Conservation (phyloP, 2,797 vertebrate species). For the Manis crassicaudata region DNA sequence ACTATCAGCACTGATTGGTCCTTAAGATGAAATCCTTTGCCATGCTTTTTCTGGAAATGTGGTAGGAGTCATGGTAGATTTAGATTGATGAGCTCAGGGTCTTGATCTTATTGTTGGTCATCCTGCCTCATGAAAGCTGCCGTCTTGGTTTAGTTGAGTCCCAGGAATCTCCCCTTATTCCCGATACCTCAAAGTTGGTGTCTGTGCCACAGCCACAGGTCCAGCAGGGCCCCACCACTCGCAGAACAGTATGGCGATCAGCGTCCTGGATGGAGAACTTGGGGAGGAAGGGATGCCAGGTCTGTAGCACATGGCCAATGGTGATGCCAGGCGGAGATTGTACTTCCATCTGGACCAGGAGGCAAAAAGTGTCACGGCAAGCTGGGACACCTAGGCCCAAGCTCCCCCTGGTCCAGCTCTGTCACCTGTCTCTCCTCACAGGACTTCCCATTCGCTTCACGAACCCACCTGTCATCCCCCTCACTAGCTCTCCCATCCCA, state of each 20-base stretch:
- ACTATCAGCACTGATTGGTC: not conserved
- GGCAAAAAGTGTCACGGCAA: not conserved
- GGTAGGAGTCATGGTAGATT: not conserved
- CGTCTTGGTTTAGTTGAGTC: not conserved
- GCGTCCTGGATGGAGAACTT: conserved; percentile 91
- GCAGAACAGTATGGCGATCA: conserved; percentile 89
- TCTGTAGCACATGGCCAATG: conserved; percentile 91
- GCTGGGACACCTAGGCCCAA: not conserved
- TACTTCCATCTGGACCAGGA: conserved; percentile 90
- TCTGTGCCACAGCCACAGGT: conserved; percentile 94
- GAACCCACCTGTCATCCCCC: not conserved
- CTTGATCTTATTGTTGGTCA: not conserved
- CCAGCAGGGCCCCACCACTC: conserved; percentile 92
- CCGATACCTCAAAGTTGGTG: conserved; percentile 92
- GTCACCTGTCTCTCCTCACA: not conserved
- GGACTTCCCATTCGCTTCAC: not conserved
- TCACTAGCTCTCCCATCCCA: not conserved
- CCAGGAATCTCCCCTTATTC: not conserved
- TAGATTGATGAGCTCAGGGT: not conserved
- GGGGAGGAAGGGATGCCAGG: conserved; percentile 93
- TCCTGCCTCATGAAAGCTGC: not conserved
- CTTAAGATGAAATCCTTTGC: not conserved
- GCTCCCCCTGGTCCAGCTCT: not conserved
- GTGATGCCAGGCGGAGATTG: conserved; percentile 93
- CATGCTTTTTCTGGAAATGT: not conserved